Percentiles rank a stretch among this genome's conserved stretches.
Evolutionary conservation across 2,797 vertebrate species (phyloP).

Genomic region (Leontopithecus rosalia): DNA sequence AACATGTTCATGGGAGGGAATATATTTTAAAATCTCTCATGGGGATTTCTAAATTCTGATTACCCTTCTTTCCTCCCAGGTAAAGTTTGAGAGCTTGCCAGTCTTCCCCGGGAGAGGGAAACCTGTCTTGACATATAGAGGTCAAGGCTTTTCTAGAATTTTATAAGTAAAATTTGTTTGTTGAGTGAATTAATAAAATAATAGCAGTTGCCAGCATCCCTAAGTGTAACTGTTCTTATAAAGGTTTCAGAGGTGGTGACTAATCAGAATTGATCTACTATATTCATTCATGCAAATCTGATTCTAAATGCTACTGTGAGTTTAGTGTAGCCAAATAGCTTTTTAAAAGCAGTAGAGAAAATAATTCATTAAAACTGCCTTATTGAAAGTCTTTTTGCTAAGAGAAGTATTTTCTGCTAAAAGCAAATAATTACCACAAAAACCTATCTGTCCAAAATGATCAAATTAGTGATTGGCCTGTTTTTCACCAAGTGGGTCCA

Average conservation of each 20-base stretch:
- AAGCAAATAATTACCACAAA: conserved; percentile 6
- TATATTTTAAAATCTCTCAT: conserved; percentile 1
- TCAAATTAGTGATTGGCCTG: background rate
- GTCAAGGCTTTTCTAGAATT: background rate
- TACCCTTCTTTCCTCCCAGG: background rate
- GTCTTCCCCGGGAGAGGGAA: background rate
- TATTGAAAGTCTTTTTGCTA: background rate
- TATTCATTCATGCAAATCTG: background rate
- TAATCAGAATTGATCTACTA: background rate
- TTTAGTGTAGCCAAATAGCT: background rate
- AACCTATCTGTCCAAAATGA: background rate
- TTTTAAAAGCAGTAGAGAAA: conserved; percentile 5
- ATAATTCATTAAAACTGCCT: background rate
- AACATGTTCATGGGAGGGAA: background rate
- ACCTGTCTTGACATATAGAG: conserved; percentile 33
- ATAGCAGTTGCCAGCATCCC: background rate
- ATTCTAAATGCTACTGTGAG: background rate
- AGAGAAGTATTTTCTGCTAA: conserved; percentile 31
- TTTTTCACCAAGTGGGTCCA: background rate
- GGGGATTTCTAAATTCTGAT: background rate
- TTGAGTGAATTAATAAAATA: conserved; percentile 36
- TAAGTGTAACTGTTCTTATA: background rate
- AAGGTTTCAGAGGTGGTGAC: background rate
- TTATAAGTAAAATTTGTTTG: conserved; percentile 25
- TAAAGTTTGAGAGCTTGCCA: conserved; percentile 21